A percentile compares a stretch with the other conserved stretches of the same genome.
Conservation (phyloP, 2,113 vertebrate genomes). For the Brachirus orientalis region DNA sequence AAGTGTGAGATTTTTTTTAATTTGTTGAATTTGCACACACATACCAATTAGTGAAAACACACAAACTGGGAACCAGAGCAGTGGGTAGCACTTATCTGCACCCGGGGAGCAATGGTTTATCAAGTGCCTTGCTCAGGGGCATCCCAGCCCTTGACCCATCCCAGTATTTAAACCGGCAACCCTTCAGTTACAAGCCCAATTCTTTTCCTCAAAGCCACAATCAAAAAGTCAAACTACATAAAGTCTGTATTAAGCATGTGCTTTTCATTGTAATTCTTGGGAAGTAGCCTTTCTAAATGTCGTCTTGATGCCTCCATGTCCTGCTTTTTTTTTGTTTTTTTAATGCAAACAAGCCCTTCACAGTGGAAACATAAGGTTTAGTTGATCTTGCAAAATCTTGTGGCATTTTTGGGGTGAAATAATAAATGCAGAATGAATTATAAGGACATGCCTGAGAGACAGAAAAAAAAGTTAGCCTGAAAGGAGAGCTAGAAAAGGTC, state of each 20-base stretch:
- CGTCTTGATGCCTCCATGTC: constrained; percentile 25
- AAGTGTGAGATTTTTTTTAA: too few relatives aligned
- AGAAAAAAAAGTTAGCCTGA: constrained; percentile 24
- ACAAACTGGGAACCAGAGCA: too few relatives aligned
- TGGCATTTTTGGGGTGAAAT: constrained; percentile 65
- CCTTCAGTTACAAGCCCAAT: too few relatives aligned
- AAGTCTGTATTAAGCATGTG: not conserved
- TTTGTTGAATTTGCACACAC: too few relatives aligned
- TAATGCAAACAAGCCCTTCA: constrained; percentile 17
- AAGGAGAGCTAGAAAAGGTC: constrained; percentile 46
- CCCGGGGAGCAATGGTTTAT: too few relatives aligned
- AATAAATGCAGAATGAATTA: constrained; percentile 50
- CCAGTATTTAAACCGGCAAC: too few relatives aligned
- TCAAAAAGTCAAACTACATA: too few relatives aligned
- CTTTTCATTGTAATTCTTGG: constrained; percentile 43
- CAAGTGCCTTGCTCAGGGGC: too few relatives aligned
- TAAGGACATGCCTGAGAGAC: constrained; percentile 23
- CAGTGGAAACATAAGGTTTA: constrained; percentile 15
- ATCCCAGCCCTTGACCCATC: too few relatives aligned
- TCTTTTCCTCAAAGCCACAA: too few relatives aligned
- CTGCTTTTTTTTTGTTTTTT: constrained; percentile 10
- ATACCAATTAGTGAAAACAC: too few relatives aligned
- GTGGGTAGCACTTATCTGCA: too few relatives aligned
- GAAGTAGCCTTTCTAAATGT: constrained; percentile 46
- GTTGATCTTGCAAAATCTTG: constrained; percentile 44